Percentiles rank a stretch among this genome's conserved stretches.
Conservation (phyloP, 2,888 invertebrate genomes). For the Archips xylosteana region DNA sequence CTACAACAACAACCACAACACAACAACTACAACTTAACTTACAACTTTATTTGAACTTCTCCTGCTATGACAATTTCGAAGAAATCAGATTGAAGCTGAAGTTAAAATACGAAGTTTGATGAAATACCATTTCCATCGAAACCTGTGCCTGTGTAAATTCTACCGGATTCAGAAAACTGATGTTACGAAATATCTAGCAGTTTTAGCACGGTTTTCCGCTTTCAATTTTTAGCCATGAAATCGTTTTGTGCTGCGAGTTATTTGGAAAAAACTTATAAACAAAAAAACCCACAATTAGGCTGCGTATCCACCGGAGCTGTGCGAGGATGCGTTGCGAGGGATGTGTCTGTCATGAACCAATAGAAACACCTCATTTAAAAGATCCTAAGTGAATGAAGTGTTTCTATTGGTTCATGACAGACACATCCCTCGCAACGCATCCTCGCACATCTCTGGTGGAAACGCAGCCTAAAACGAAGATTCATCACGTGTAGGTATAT, state of each 20-base stretch:
- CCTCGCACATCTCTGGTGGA: no score
- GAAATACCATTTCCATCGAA: conserved; percentile 29
- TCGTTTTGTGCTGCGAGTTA: background rate
- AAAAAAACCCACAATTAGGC: background rate
- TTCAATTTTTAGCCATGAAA: background rate
- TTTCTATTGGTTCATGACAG: no score
- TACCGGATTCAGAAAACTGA: background rate
- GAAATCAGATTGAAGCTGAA: conserved; percentile 23
- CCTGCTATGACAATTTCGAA: conserved; percentile 3
- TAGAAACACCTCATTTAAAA: no score
- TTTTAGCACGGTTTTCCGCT: conserved; percentile 1
- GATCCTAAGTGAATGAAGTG: no score
- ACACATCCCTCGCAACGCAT: no score
- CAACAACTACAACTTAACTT: no score
- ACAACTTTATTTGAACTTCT: conserved; percentile 30
- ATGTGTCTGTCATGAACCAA: no score
- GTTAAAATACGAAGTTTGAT: conserved; percentile 34
- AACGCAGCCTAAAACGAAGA: no score
- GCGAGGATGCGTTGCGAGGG: no score
- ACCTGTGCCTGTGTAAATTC: conserved; percentile 10
- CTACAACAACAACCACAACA: no score
- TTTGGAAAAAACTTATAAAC: background rate
- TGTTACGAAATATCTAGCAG: background rate
- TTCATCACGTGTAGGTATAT: no score
- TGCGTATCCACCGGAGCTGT: no score